phyloP scores from a whole-genome alignment of 2,113 vertebrate genomes.

The Cyprinodon variegatus region DNA sequence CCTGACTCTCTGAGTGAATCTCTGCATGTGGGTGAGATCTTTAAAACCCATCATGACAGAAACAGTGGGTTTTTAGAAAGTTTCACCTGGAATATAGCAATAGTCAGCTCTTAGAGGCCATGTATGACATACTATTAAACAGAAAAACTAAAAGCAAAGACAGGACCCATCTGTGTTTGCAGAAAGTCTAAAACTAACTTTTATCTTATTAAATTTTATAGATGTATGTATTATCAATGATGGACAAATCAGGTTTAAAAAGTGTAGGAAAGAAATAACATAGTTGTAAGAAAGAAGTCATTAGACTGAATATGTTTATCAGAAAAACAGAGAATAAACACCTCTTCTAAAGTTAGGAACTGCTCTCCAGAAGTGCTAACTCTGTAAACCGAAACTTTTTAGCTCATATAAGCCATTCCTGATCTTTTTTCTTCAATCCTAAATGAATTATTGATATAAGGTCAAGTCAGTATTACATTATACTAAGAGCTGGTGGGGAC shows the following conservation, averaged over 20 bases:
- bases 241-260: background rate
- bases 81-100: background rate
- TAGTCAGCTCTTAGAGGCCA: background rate
- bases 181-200: background rate
- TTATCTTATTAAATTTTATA: background rate
- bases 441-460: slow-evolving; percentile 71
- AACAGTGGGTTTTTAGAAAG: too few species aligned
- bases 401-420: slow-evolving; percentile 36
- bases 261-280: background rate
- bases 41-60: too few species aligned
- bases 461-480: slow-evolving; percentile 64
- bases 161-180: background rate
- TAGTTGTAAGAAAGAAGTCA: background rate
- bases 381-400: slow-evolving; percentile 50
- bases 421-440: slow-evolving; percentile 20
- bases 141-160: background rate
- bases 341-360: slow-evolving; percentile 34
- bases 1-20: too few species aligned
- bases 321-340: slow-evolving; percentile 19
- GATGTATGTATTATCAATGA: too few species aligned
- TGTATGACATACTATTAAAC: background rate
- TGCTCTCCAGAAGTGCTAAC: slow-evolving; percentile 47
- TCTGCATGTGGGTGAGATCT: too few species aligned
- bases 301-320: background rate
- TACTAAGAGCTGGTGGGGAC: slow-evolving; percentile 45